These are phyloP conservation scores for Osmerus eperlanus DNA, from an alignment of 2,113 vertebrate species.

Conservation along the genomic window DNA sequence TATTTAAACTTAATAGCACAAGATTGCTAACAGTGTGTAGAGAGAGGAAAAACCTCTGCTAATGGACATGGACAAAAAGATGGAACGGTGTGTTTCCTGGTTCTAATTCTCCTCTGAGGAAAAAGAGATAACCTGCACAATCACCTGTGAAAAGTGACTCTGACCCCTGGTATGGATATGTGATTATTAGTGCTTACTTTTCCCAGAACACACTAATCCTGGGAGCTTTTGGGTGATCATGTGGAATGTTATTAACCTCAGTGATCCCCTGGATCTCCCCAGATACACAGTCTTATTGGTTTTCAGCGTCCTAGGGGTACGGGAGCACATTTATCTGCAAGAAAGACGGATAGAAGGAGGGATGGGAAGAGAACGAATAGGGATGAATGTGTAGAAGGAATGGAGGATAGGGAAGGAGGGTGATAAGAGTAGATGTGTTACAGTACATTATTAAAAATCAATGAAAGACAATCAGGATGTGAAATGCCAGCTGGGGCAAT, in stretches of 20 bases:
- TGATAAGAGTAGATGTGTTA: conserved; percentile 11
- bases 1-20: no score
- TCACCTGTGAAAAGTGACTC: conserved; percentile 31
- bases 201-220: conserved; percentile 45
- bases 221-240: conserved; percentile 57
- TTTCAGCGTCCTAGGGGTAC: not conserved
- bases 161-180: conserved; percentile 38
- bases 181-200: conserved; percentile 48
- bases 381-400: not conserved
- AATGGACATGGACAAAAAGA: no score
- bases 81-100: not conserved
- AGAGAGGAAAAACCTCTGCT: no score
- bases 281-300: conserved; percentile 36
- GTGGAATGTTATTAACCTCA: conserved; percentile 66
- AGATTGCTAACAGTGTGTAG: no score
- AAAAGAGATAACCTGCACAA: conserved; percentile 18
- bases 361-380: not conserved
- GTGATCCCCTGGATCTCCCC: conserved; percentile 27
- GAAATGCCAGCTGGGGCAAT: conserved; percentile 6
- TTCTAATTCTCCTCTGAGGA: not conserved
- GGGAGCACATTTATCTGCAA: not conserved
- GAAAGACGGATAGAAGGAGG: conserved; percentile 15
- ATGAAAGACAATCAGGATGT: conserved; percentile 34
- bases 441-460: conserved; percentile 31
- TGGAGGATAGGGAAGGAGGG: not conserved